Percentiles rank a stretch among this genome's conserved stretches.
Conservation (phyloP, 2,888 invertebrate species). For the Coremacera marginata region DNA sequence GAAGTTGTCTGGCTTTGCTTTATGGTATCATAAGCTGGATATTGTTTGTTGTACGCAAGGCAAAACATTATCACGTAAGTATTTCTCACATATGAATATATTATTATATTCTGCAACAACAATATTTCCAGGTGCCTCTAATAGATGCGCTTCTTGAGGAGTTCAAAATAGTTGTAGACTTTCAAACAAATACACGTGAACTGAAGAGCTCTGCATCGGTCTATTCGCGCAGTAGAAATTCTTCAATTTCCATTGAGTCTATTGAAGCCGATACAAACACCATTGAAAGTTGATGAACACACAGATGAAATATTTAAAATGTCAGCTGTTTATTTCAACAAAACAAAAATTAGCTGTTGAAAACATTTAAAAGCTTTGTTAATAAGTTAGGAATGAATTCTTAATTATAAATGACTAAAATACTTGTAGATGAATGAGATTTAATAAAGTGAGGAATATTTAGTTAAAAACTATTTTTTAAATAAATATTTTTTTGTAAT, state of each 20-base stretch:
- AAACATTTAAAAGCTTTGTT: neutral
- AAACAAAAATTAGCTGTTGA: neutral
- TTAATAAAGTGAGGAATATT: neutral
- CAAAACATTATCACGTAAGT: slow-evolving; percentile 61
- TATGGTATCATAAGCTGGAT: slow-evolving; percentile 65
- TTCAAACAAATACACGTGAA: slow-evolving; percentile 78
- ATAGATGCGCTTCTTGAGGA: slow-evolving; percentile 78
- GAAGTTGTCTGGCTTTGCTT: slow-evolving; percentile 63
- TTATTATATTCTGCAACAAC: too few relatives aligned
- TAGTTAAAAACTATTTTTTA: neutral
- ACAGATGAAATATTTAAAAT: too few relatives aligned
- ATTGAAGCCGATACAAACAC: slow-evolving; percentile 50
- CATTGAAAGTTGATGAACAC: neutral
- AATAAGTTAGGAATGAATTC: slow-evolving; percentile 8
- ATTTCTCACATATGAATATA: neutral
- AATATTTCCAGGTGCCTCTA: slow-evolving; percentile 73
- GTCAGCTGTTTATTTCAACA: neutral
- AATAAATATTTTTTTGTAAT: too few relatives aligned
- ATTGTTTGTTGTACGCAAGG: slow-evolving; percentile 59
- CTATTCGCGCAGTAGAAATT: slow-evolving; percentile 64
- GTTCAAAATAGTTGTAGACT: slow-evolving; percentile 78
- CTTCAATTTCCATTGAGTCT: slow-evolving; percentile 62
- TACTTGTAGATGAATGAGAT: slow-evolving; percentile 9
- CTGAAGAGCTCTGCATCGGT: slow-evolving; percentile 71
- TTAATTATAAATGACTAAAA: neutral